Base-by-base conservation (phyloP, 2,888 invertebrate species). In the Adelphocoris suturalis region DNA sequence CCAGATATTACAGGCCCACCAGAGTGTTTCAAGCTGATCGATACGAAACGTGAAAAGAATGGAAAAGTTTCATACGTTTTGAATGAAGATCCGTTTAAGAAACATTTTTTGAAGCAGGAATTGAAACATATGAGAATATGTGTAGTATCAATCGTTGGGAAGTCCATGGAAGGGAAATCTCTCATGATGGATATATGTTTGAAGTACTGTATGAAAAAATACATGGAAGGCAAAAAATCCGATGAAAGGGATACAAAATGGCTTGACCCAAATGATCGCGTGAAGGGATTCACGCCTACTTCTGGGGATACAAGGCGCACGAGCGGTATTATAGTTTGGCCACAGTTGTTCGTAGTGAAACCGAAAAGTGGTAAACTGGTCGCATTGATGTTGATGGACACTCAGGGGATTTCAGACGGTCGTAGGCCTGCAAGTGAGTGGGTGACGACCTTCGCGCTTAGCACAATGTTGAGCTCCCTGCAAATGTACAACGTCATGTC, bases 101-200 rank as follows among this genome's bases (percentile, higher is more conserved):
- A 68, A 23, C 0, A 27, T 9, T 68, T 68, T 68, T 23, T 68
- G 12, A 68, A 0, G 19, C 23, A 68, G 0, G 68, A 68, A 19
- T 19, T 68, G 9, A 19, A 19, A n/a, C 2, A 78, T 19, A 14
- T 78, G 46, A 5, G 11, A 5, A 19, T 78, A 78, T 0, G 46
- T 16, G 78, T 78, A 46, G 37, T 78, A 37, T 78, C 78, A 19
- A 46, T 78, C 9, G 47, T 19, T 5, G 78, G 78, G 12, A 78
- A 19, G 5, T 3, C n/a, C 0, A 9, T 13, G 11, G 78, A 47
- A n/a, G 78, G 78, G 11, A 78, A 78, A 78, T 78, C 78, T 5
- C 37, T 78, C 9, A 4, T 78, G 14, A 37, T 78, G 78, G 47
- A 78, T 19, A 7, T 78, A 14, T 78, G 37, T 9, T 46, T 78